phyloP scores from a whole-genome alignment of 2,888 invertebrate genomes.

The Cataglyphis albicans region DNA sequence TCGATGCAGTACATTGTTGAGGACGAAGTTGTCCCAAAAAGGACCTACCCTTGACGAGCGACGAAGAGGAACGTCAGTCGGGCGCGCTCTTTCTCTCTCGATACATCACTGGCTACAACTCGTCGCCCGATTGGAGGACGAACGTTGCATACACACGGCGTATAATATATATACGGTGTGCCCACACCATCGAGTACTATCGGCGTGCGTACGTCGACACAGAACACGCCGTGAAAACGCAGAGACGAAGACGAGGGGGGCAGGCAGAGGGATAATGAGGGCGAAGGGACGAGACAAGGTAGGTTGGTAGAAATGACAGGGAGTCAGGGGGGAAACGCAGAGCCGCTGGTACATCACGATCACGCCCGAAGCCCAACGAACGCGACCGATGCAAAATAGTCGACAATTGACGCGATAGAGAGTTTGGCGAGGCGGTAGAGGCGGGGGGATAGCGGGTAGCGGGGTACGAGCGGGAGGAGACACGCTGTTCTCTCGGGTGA shows the following conservation, averaged over 20 bases:
- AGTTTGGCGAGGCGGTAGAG: constrained; percentile 67
- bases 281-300: neutral
- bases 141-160: constrained; percentile 48
- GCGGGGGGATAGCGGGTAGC: constrained; percentile 68
- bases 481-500: constrained; percentile 82
- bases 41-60: neutral
- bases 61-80: neutral
- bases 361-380: constrained; percentile 75
- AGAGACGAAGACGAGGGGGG: neutral
- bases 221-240: constrained; percentile 1
- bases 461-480: constrained; percentile 65
- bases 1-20: constrained; percentile 31
- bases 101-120: constrained; percentile 68
- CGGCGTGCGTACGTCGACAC: constrained; percentile 64
- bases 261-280: neutral
- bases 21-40: constrained; percentile 46
- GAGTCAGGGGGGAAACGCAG: constrained; percentile 46
- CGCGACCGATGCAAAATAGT: constrained; percentile 80
- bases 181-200: constrained; percentile 63
- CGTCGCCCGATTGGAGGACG: constrained; percentile 67
- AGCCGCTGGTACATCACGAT: constrained; percentile 66
- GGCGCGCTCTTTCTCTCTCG: neutral
- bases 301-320: neutral
- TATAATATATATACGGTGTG: constrained; percentile 39
- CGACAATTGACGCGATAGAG: constrained; percentile 82